These are phyloP conservation scores for Mamestra configurata DNA, from an alignment of 1,140 invertebrate species.

Conservation along the genomic window DNA sequence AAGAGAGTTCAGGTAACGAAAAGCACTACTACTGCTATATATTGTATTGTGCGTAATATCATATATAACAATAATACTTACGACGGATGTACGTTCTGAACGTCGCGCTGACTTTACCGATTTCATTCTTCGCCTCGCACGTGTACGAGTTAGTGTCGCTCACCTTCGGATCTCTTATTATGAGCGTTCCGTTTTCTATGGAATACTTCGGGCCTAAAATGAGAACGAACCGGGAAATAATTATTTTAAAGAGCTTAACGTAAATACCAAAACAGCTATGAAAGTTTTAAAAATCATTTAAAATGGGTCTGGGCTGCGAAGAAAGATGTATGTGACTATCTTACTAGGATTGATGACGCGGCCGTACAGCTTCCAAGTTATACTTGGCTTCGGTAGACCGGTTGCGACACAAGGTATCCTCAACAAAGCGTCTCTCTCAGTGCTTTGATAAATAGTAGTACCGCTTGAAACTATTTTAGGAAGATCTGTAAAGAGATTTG, in stretches of 20 bases:
- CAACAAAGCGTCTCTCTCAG: conserved; percentile 22
- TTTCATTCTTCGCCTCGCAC: neutral
- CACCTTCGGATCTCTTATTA: neutral
- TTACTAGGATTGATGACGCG: conserved; percentile 9
- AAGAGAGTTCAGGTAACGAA: too few relatives aligned
- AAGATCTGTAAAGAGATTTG: too few relatives aligned
- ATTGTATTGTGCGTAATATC: too few relatives aligned
- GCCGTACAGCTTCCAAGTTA: conserved; percentile 18
- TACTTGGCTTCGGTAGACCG: conserved; percentile 22
- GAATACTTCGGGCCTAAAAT: neutral
- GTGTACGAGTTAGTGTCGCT: neutral
- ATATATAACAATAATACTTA: too few relatives aligned
- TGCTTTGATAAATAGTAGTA: neutral
- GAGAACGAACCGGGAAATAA: too few relatives aligned
- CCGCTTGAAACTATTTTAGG: too few relatives aligned
- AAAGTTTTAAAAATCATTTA: too few relatives aligned
- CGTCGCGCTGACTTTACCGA: neutral
- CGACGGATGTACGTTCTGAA: neutral
- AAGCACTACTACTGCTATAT: too few relatives aligned
- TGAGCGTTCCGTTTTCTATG: neutral
- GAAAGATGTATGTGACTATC: neutral
- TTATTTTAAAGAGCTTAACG: too few relatives aligned
- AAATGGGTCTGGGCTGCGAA: too few relatives aligned
- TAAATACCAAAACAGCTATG: too few relatives aligned
- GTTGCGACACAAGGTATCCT: conserved; percentile 30